Base-by-base conservation (phyloP, 2,888 invertebrate species). In the Pinctada fucata region DNA sequence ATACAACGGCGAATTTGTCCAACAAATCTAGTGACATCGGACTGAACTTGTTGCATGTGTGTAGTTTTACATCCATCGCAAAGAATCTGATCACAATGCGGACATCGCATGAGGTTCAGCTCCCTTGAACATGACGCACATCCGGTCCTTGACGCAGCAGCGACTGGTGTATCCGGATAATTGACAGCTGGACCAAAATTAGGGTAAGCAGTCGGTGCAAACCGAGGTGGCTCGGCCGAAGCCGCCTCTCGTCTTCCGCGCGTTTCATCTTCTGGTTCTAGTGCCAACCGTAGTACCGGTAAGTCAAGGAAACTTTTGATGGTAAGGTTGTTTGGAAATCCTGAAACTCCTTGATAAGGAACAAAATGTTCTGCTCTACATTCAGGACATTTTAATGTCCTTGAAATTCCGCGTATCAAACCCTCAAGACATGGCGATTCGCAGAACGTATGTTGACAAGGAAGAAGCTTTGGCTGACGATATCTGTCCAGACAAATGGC, bases 381-480 rank as follows among this genome's bases (percentile, higher is more conserved):
- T 95, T 99, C 98, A 91, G 99, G 99, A 94, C 99, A 99, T 72
- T 84, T 85, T 16, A 86, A 82, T 50, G 75, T 75, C 68, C 78
- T 63, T 10, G 81, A 68, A 10, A 76, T 50, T 5, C 72, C 73
- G 45, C 75, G 66, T 8, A 98, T 97, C 73, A 99, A 95, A 85
- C 98, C 90, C 74, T 90, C 89, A 95, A 99, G 96, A 93, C 99
- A 99, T 76, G 99, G 99, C 91, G 98, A 97, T 96, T 97, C 97
- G 92, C 99, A 99, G 94, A 97, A 99, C 90, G 99, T 99, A 95
- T 99, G 99, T 94, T 99, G 99, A 93, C 99, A 99, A 95, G 99
- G 99, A 92, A 99, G 94, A 92, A 99, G 94, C 94, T 99, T 99
- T n/a, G 99, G 99, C 93, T 97, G 97, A 90, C 97, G 95, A 94